Evolutionary conservation across 2,888 invertebrate species (phyloP), one percentile per base, ranked within the genome.

Genomic region (Erebia ligea): DNA sequence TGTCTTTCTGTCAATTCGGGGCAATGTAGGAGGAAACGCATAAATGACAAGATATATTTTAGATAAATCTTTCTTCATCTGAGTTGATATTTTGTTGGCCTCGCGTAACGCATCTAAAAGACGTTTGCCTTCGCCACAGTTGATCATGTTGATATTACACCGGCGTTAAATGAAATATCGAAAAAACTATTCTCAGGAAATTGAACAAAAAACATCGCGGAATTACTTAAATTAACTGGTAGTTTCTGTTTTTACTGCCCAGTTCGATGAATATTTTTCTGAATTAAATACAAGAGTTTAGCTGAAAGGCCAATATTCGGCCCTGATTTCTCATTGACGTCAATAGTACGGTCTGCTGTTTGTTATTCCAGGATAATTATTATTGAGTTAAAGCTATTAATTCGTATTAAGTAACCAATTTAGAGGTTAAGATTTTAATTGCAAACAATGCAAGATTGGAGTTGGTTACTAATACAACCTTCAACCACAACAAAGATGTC

Each of bases 381-480:
- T 6, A 34, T 71, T 34, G 45, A 65, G 48, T 68, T 65, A 71
- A 61, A 65, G 42, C 65, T 68, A 68, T 71, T 68, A 71, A 2
- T 54, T 25, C 1, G 42, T 40, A 66, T 66, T 68, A 71, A 62
- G 65, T 57, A 68, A 68, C 21, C 48, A 71, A 68, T 71, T 65
- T 62, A 65, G 54, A 66, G 56, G 45, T 64, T 58, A 25, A 58
- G 59, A 64, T 59, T 45, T 65, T 68, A 69, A 69, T 69, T 34
- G 72, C 73, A 68, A 73, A 70, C 72, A 71, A 67, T 42, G 50
- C 62, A 65, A 67, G 57, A 58, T 21, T 57, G 6, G 15, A 25
- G 63, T 63, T 54, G 56, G 25, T 65, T 61, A 42, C 1, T 8
- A 8, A 13, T 3, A 25, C 25, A 25, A 25, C 25, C 3, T 25